Evolutionary conservation across 2,113 vertebrate genomes (phyloP).

Genomic region (Crotalus viridis): DNA sequence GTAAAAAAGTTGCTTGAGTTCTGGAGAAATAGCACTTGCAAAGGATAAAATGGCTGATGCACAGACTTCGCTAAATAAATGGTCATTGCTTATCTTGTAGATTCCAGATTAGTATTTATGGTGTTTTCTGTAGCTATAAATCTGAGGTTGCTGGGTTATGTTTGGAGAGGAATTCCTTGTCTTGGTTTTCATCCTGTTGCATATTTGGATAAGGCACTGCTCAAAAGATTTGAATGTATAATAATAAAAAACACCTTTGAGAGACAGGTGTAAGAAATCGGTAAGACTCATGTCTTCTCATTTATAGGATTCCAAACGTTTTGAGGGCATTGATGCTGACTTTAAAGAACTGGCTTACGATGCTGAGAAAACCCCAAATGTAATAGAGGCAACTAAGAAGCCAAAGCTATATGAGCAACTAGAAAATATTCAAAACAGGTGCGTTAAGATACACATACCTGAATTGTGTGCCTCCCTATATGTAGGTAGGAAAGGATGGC

Average conservation of each 20-base stretch:
- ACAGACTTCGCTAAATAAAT: neutral
- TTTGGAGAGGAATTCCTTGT: neutral
- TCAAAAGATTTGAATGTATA: neutral
- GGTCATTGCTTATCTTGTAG: neutral
- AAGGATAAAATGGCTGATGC: neutral
- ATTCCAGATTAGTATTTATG: neutral
- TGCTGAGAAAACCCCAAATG: slow-evolving; percentile 83
- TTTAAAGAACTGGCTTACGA: slow-evolving; percentile 85
- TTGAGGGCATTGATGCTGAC: slow-evolving; percentile 86
- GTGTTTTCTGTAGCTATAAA: rapidly evolving
- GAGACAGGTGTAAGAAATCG: neutral
- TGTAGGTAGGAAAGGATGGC: neutral
- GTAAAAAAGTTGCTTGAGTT: neutral
- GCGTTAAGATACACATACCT: neutral
- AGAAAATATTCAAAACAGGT: slow-evolving; percentile 91
- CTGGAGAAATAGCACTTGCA: neutral
- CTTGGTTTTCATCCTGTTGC: too few relatives aligned
- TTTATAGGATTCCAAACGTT: slow-evolving; percentile 85
- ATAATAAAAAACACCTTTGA: neutral
- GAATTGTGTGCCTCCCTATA: neutral
- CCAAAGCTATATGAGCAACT: slow-evolving; percentile 82
- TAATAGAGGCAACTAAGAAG: slow-evolving; percentile 88
- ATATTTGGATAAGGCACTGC: neutral
- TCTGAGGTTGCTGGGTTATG: neutral
- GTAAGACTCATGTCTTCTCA: neutral